Conservation (phyloP, 2,888 invertebrate genomes). For the Eristalis arbustorum region DNA sequence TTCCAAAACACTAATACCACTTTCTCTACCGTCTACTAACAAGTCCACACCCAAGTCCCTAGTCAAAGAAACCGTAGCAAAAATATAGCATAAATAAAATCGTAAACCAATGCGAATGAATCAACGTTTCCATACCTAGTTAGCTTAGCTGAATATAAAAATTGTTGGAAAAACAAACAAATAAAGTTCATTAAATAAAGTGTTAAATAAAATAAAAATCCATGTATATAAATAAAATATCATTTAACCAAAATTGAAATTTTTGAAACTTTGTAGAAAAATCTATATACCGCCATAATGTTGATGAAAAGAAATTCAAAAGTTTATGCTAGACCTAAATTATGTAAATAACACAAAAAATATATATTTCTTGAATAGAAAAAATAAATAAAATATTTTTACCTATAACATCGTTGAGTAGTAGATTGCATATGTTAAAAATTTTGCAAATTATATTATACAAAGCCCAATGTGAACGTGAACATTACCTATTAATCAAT, state of each 20-base stretch:
- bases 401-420: slow-evolving; percentile 29
- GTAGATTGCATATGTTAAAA: slow-evolving; percentile 40
- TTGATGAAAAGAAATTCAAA: not conserved
- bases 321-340: not conserved
- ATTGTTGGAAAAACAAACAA: slow-evolving; percentile 5
- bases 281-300: not conserved
- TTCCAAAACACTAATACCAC: too few relatives aligned
- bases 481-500: slow-evolving; percentile 2
- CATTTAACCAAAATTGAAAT: not conserved
- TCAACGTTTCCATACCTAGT: slow-evolving; percentile 14
- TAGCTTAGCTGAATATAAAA: slow-evolving; percentile 37
- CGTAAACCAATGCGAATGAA: not conserved
- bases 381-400: slow-evolving; percentile 1
- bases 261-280: slow-evolving; percentile 1
- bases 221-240: slow-evolving; percentile 17
- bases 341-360: slow-evolving; percentile 27
- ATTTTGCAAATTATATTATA: slow-evolving; percentile 23
- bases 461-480: not conserved
- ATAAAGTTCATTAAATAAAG: too few relatives aligned
- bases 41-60: not conserved
- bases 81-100: not conserved
- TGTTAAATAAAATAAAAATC: not conserved
- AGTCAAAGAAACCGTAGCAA: not conserved
- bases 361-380: not conserved
- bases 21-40: not conserved